Evolutionary conservation across 2,797 vertebrate species (phyloP), one percentile per base, ranked within the genome.

Genomic region (Eutrigla gurnardus): DNA sequence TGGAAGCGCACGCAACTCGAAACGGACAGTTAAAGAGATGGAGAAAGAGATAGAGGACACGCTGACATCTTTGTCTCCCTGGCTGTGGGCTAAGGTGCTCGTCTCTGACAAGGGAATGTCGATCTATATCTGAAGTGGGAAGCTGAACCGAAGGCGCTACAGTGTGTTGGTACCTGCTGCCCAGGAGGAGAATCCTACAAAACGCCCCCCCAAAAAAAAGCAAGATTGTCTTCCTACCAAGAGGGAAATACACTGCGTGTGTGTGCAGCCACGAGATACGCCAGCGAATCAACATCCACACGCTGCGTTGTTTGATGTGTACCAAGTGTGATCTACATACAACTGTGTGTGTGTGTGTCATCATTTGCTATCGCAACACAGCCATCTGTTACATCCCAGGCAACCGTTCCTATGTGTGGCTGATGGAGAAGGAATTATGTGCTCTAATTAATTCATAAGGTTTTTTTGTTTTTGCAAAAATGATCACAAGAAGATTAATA

Each of bases 101-200:
- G 32, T 81, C 79, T 59, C 62, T 88, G 78, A 85, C 68, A 88
- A 54, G 55, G 18, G 60, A 74, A 77, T 79, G 81, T 69, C 58
- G 35, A 75, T 80, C 57, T 81, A 47, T 78, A 81, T 81, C 82
- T 86, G 32, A 72, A 83, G 67, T 85, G 75, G 84, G 90, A 75
- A 81, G 84, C 83, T 81, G 77, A 75, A 77, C 59, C 25, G 3
- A 55, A 60, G 61, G 52, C 72, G 52, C 18, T 39, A 50, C 68
- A 54, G 66, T 54, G 42, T 71, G 70, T 35, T 33, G 62, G 52
- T 63, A 39, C 55, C 43, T n/a, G 66, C 37, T 25, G 25, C 15
- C 6, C 4, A 14, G 18, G 54, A 40, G 62, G 54, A 59, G 53
- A 57, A n/a, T 61, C 60, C 42, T 7, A 4, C 50, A 17, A 47